phyloP scores from a whole-genome alignment of 2,113 vertebrate species.

The Xyrauchen texanus region DNA sequence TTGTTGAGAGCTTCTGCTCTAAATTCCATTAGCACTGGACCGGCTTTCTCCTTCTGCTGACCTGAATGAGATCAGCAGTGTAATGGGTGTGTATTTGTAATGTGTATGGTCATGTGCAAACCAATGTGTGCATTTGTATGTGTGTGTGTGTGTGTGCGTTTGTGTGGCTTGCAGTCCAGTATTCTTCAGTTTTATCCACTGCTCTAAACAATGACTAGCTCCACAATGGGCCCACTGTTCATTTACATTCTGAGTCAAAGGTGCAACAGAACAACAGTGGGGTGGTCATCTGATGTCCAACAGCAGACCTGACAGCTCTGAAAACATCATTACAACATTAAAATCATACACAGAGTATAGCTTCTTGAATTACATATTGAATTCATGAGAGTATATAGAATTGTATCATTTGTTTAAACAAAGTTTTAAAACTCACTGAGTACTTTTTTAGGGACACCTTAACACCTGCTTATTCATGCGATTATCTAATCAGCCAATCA shows the following conservation, averaged over 20 bases:
- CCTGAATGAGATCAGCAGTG: slow-evolving; percentile 38
- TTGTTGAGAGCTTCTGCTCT: slow-evolving; percentile 51
- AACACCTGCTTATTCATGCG: too few relatives aligned
- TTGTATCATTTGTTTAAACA: too few relatives aligned
- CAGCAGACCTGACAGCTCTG: not conserved
- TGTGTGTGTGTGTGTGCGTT: not conserved
- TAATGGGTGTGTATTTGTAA: slow-evolving; percentile 1
- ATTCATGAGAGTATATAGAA: too few relatives aligned
- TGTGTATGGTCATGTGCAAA: slow-evolving; percentile 27
- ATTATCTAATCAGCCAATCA: too few relatives aligned
- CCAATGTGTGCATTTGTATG: not conserved
- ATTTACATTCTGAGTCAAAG: not conserved
- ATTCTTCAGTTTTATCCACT: not conserved
- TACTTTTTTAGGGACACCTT: too few relatives aligned
- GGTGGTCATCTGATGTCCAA: not conserved
- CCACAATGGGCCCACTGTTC: not conserved
- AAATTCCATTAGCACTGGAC: slow-evolving; percentile 54
- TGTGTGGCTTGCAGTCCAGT: not conserved
- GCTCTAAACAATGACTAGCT: slow-evolving; percentile 14
- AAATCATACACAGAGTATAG: not conserved
- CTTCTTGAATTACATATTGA: not conserved
- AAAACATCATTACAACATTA: not conserved
- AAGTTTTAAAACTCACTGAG: too few relatives aligned
- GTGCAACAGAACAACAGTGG: not conserved
- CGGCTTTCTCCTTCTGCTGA: slow-evolving; percentile 46